phyloP scores from a whole-genome alignment of 2,888 invertebrate genomes.

The Thysanoteuthis rhombus region DNA sequence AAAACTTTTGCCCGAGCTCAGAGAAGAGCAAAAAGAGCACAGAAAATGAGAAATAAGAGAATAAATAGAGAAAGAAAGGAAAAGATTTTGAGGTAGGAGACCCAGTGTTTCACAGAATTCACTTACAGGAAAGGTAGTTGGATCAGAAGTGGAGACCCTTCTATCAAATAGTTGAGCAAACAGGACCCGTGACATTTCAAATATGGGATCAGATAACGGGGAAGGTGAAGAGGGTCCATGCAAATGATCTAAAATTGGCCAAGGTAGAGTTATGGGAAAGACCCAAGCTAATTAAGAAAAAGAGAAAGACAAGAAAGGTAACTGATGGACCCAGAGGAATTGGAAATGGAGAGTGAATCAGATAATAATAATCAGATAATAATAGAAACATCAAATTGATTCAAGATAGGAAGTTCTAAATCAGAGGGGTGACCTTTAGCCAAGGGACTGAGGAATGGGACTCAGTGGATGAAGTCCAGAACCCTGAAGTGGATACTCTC shows the following conservation, averaged over 20 bases:
- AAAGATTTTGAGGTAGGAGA: constrained; percentile 32
- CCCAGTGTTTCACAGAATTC: constrained; percentile 36
- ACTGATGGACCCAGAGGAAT: constrained; percentile 32
- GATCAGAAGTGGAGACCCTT: constrained; percentile 35
- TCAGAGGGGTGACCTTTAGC: too few relatives aligned
- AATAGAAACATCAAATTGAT: too few relatives aligned
- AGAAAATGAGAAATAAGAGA: too few relatives aligned
- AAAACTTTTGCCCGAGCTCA: too few relatives aligned
- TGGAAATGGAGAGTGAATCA: too few relatives aligned
- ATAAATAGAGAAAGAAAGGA: neutral
- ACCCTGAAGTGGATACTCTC: too few relatives aligned
- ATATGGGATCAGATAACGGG: constrained; percentile 29
- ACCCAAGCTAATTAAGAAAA: neutral
- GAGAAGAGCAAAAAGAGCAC: too few relatives aligned
- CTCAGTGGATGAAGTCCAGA: too few relatives aligned
- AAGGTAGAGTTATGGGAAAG: constrained; percentile 12
- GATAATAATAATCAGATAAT: too few relatives aligned
- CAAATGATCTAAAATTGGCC: constrained; percentile 29
- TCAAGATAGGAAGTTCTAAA: too few relatives aligned
- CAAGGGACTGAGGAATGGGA: too few relatives aligned
- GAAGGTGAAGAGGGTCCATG: neutral
- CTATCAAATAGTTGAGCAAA: constrained; percentile 35
- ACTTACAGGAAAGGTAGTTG: constrained; percentile 31
- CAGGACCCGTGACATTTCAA: constrained; percentile 32
- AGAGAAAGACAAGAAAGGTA: neutral